Conservation (phyloP, 2,888 invertebrate species). For the Clusia tigrina region DNA sequence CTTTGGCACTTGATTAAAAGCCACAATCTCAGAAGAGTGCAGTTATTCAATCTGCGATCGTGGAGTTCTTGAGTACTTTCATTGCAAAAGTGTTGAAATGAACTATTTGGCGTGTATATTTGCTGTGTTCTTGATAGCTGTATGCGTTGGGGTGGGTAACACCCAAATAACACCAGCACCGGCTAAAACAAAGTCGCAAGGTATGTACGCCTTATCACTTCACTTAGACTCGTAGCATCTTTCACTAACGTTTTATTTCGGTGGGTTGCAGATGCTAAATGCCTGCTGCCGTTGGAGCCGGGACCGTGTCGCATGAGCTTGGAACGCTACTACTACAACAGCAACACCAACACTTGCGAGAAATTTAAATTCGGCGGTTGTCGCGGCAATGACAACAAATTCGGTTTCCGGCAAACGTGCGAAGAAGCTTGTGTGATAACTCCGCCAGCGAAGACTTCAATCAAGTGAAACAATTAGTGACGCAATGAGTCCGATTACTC, state of each 20-base stretch:
- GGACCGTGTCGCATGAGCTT: conserved; percentile 59
- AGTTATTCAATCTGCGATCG: no score
- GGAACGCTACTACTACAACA: conserved; percentile 54
- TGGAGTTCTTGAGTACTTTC: no score
- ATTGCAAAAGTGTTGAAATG: no score
- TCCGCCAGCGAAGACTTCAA: no score
- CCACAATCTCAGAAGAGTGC: no score
- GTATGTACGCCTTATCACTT: conserved; percentile 35
- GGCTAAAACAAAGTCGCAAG: conserved; percentile 21
- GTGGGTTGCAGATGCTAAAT: conserved; percentile 51
- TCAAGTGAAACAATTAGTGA: not conserved
- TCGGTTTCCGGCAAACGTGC: conserved; percentile 51
- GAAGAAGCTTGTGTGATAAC: conserved; percentile 49
- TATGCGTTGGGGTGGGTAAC: no score
- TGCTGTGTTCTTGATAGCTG: no score
- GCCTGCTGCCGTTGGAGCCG: conserved; percentile 50
- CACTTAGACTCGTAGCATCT: no score
- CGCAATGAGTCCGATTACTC: no score
- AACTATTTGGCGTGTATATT: no score
- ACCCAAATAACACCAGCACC: not conserved
- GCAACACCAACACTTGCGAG: conserved; percentile 50
- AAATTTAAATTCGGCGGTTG: conserved; percentile 58
- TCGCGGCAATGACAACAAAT: conserved; percentile 57
- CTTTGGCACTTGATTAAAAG: no score
- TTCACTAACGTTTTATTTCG: no score